Base-by-base conservation (phyloP, 2,888 invertebrate species). In the Cataglyphis cursor region DNA sequence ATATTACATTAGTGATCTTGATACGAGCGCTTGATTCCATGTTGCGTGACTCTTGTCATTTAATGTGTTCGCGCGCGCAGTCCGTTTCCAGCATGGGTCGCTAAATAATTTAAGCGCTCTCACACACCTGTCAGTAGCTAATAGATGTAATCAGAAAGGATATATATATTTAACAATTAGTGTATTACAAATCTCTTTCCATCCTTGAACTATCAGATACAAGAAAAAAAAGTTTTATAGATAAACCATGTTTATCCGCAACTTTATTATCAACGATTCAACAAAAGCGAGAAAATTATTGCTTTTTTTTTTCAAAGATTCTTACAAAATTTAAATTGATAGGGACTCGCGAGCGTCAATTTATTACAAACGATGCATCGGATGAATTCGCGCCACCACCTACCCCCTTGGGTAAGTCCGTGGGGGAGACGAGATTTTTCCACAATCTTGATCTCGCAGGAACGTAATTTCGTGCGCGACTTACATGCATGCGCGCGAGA, bases 401-500 rank as follows among this genome's bases (percentile, higher is more conserved):
- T 83, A 88, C 83, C 85, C 81, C 85, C 48, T 4, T 15, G 2
- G 48, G 8, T 5, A 35, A 6, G 21, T 74, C 57, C 38, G 15
- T 15, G 62, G 35, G 59, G 8, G 24, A 12, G 59, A 54, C 21
- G 24, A 68, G 84, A 76, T 87, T 89, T 89, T 89, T 90, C 85
- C 87, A 85, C 85, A 84, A 90, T 89, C 85, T 78, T 84, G 85
- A 87, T 87, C 48, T 51, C 90, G 87, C 75, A 78, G 84, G 48
- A 9, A 48, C 48, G 31, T 72, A 90, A 89, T 90, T 90, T 90
- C 80, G 90, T 90, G 66, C 89, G 89, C 85, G 90, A 87, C 89
- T 89, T 84, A 88, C 88, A 88, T 89, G 90, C 90, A 89, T 89
- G 87, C 85, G 83, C 89, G 88, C 89, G 88, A 90, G 89, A 90